Evolutionary conservation across 2,888 invertebrate genomes (phyloP).

Genomic region (Drosophila cyrtoloma): DNA sequence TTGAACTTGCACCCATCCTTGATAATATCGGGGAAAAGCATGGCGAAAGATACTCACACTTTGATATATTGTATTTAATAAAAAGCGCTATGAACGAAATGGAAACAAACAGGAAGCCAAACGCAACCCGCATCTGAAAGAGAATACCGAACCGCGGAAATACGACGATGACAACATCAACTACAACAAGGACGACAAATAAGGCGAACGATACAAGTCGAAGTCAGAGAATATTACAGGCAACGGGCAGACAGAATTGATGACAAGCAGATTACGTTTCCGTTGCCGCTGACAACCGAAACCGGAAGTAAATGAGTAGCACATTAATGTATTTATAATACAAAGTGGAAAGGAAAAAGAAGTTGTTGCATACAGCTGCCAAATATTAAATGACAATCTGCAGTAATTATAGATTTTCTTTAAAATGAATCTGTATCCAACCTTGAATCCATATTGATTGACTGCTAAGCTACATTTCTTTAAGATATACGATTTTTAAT

Average conservation of each 20-base stretch:
- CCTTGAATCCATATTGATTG: neutral
- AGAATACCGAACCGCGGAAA: conserved; percentile 67
- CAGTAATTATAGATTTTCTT: neutral
- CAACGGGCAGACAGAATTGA: conserved; percentile 56
- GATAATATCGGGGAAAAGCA: conserved; percentile 3
- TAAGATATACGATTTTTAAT: neutral
- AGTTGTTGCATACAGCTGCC: neutral
- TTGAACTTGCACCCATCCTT: conserved; percentile 1
- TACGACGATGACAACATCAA: conserved; percentile 63
- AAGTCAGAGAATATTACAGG: conserved; percentile 39
- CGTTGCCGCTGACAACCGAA: conserved; percentile 71
- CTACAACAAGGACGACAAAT: conserved; percentile 33
- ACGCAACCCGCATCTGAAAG: conserved; percentile 66
- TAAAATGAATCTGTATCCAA: neutral
- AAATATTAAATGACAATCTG: neutral
- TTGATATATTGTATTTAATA: conserved; percentile 44
- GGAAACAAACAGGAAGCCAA: conserved; percentile 74
- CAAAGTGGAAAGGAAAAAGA: conserved; percentile 16
- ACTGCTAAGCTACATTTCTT: neutral
- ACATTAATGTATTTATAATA: conserved; percentile 70
- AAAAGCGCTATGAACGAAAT: conserved; percentile 31
- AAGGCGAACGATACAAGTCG: conserved; percentile 22
- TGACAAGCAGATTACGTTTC: conserved; percentile 81
- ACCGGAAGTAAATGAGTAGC: conserved; percentile 64
- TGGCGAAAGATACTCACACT: conserved; percentile 8